These are phyloP conservation scores for Dynastes tityus DNA, from an alignment of 2,888 invertebrate species.

Conservation along the genomic window DNA sequence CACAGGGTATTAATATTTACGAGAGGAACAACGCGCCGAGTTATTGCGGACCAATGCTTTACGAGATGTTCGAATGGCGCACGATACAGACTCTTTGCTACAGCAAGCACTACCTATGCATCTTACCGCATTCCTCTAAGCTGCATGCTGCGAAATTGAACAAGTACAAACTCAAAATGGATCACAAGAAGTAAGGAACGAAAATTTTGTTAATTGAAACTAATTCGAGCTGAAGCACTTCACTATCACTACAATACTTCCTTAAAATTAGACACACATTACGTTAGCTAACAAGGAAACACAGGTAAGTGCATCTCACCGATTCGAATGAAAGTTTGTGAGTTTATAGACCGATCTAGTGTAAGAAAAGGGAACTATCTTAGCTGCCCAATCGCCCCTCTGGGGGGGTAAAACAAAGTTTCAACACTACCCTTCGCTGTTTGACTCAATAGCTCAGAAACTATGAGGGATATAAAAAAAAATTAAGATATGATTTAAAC, in stretches of 20 bases:
- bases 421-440: too few species aligned
- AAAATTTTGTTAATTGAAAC: slow-evolving; percentile 12
- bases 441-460: too few species aligned
- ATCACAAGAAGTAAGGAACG: slow-evolving; percentile 76
- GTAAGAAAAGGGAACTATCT: too few species aligned
- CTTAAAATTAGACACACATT: background rate
- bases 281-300: too few species aligned
- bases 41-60: slow-evolving; percentile 67
- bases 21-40: slow-evolving; percentile 71
- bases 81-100: slow-evolving; percentile 85
- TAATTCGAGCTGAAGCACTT: background rate
- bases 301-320: too few species aligned
- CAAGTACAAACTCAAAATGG: slow-evolving; percentile 84
- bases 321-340: too few species aligned
- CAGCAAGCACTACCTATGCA: slow-evolving; percentile 81
- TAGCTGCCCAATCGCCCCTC: too few species aligned
- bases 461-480: too few species aligned
- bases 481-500: too few species aligned
- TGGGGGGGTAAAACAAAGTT: too few species aligned
- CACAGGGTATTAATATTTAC: slow-evolving; percentile 77
- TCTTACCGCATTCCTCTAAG: slow-evolving; percentile 71
- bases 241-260: too few species aligned
- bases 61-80: slow-evolving; percentile 77
- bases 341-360: too few species aligned
- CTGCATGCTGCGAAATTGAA: slow-evolving; percentile 73